These are phyloP conservation scores for Patiria pectinifera DNA, from an alignment of 53 echinoderm and acorn worm species.

Conservation along the genomic window DNA sequence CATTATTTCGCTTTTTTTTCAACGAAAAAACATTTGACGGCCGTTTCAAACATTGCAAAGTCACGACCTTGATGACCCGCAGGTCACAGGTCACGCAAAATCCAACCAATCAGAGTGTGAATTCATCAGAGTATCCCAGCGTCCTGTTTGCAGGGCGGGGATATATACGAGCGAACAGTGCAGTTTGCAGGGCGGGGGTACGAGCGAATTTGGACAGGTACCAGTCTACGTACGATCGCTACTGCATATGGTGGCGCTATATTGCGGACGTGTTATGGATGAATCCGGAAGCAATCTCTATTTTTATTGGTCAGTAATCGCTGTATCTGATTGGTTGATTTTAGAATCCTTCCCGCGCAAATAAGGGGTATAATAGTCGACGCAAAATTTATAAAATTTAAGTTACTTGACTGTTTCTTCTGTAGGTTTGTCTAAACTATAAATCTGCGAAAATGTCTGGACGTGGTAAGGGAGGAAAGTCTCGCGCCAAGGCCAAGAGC, in stretches of 20 bases:
- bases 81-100: too few relatives aligned
- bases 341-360: constrained; percentile 22
- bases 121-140: too few relatives aligned
- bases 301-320: not conserved
- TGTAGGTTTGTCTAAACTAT: not conserved
- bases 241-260: not conserved
- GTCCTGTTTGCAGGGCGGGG: too few relatives aligned
- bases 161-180: too few relatives aligned
- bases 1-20: too few relatives aligned
- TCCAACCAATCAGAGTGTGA: too few relatives aligned
- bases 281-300: not conserved
- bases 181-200: too few relatives aligned
- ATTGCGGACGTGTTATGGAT: constrained; percentile 15
- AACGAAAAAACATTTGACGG: too few relatives aligned
- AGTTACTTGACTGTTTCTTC: not conserved
- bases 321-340: constrained; percentile 1
- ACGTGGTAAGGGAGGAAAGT: constrained; percentile 88
- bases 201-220: too few relatives aligned
- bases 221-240: too few relatives aligned
- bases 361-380: not conserved
- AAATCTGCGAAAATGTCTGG: constrained; percentile 75
- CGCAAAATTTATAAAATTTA: not conserved
- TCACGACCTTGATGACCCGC: too few relatives aligned
- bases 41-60: too few relatives aligned
- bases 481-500: constrained; percentile 73